A percentile compares a stretch with the other conserved stretches of the same genome.
Conservation (phyloP, 2,888 invertebrate genomes). For the Cyclophora albipunctata region DNA sequence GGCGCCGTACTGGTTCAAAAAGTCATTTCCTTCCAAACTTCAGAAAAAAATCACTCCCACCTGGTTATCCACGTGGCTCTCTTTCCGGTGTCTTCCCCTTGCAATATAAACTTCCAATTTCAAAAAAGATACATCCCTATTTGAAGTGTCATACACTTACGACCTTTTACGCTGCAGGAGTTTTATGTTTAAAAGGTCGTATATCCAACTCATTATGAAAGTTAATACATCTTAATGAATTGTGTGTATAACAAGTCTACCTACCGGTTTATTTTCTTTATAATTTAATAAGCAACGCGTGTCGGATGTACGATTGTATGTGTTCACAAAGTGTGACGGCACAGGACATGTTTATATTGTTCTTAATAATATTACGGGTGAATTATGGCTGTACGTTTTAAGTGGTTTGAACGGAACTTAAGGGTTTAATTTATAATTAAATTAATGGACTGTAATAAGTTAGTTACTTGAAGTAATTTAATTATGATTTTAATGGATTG, state of each 20-base stretch:
- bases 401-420: slow-evolving; percentile 1
- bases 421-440: too few relatives aligned
- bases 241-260: slow-evolving; percentile 25
- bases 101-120: too few relatives aligned
- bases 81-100: slow-evolving; percentile 50
- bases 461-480: not conserved
- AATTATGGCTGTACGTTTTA: slow-evolving; percentile 18
- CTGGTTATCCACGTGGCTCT: slow-evolving; percentile 54
- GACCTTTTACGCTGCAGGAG: not conserved
- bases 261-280: slow-evolving; percentile 59
- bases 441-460: slow-evolving; percentile 8
- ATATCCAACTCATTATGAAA: not conserved
- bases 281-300: slow-evolving; percentile 68
- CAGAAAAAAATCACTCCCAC: slow-evolving; percentile 47
- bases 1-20: slow-evolving; percentile 24
- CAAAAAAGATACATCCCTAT: not conserved
- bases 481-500: too few relatives aligned
- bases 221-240: slow-evolving; percentile 7
- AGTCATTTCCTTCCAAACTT: slow-evolving; percentile 36
- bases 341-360: slow-evolving; percentile 7
- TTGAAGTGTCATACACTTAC: not conserved
- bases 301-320: slow-evolving; percentile 53
- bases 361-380: slow-evolving; percentile 13
- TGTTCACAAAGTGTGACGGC: slow-evolving; percentile 50
- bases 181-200: not conserved